Evolutionary conservation across 1,140 invertebrate genomes (phyloP), one percentile per base, ranked within the genome.

Genomic region (Tetramorium alpestre): DNA sequence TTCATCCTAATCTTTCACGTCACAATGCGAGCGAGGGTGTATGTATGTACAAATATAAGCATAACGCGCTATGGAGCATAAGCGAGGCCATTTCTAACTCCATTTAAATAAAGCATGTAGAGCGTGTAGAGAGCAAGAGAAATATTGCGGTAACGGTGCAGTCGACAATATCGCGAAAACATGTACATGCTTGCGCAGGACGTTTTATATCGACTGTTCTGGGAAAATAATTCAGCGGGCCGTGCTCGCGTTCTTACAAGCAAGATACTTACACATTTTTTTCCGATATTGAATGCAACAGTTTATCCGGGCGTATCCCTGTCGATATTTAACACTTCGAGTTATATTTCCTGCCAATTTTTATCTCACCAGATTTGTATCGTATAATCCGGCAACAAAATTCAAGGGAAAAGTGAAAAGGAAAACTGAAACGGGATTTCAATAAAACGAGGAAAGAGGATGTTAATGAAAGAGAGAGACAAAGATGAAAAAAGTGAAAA

Each of bases 161-260:
- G 54, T 82, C 80, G 54, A 82, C 80, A 82, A 82, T 82, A 82
- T 82, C 67, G 67, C 22, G 54, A 25, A 77, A 82, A 73, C 18
- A 73, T 58, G 41, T 33, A 60, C 38, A 18, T 51, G 54, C 18
- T 73, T 78, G 73, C n/a, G 16, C 41, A 13, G 22, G 58, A 54
- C 60, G 47, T 47, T 78, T 76, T 38, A 44, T 65, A 85, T 85
- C 72, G 72, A 65, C 73, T 77, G 58, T 51, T 65, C 6, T 22
- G 41, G 18, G 38, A 65, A 54, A 54, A 85, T 85, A 78, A 78
- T 85, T 64, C 60, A 64, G 13, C 44, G 44, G 51, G n/a, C 44
- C 16, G 73, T 78, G 13, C 3, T 33, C 16, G 3, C 8, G 25
- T 41, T 51, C 49, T 51, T 78, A 33, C n/a, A 22, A 22, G 58